Evolutionary conservation across 1,140 invertebrate species (phyloP), one percentile per base, ranked within the genome.

Genomic region (Diplogasteroides magnus): DNA sequence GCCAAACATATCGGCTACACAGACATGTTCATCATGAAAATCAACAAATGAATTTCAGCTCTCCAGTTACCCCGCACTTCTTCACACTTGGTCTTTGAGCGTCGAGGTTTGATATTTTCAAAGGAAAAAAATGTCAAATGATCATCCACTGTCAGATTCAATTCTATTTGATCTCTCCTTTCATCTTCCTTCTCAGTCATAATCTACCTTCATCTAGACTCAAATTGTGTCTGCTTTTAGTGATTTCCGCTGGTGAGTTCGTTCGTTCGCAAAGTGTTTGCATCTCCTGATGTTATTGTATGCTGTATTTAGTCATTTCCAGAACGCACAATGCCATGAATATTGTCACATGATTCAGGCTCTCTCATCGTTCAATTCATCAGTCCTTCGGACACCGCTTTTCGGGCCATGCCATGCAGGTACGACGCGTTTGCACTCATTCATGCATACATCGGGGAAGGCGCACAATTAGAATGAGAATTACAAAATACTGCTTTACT

Each of bases 291-390:
- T n/a, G n/a, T n/a, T n/a, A n/a, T n/a, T n/a, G n/a, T n/a, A n/a
- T n/a, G n/a, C n/a, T n/a, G n/a, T n/a, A n/a, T n/a, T n/a, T n/a
- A n/a, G n/a, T n/a, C n/a, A n/a, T n/a, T n/a, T n/a, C n/a, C n/a
- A n/a, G n/a, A n/a, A n/a, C n/a, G n/a, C n/a, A n/a, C n/a, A n/a
- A n/a, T n/a, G n/a, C n/a, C n/a, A n/a, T n/a, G n/a, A n/a, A n/a
- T n/a, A n/a, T n/a, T n/a, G n/a, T n/a, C n/a, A n/a, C n/a, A n/a
- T n/a, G n/a, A n/a, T n/a, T n/a, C n/a, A n/a, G n/a, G 25, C n/a
- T 63, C 61, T 63, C 61, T 63, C 11, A 13, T 31, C 3, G 28
- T 63, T 26, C 61, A 63, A 63, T 25, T 63, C 15, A 13, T 29
- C 15, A 13, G 27, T 26, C 29, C 61, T 14, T 11, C 14, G 15